phyloP scores from a whole-genome alignment of 2,888 invertebrate species.

The Chironomus riparius region DNA sequence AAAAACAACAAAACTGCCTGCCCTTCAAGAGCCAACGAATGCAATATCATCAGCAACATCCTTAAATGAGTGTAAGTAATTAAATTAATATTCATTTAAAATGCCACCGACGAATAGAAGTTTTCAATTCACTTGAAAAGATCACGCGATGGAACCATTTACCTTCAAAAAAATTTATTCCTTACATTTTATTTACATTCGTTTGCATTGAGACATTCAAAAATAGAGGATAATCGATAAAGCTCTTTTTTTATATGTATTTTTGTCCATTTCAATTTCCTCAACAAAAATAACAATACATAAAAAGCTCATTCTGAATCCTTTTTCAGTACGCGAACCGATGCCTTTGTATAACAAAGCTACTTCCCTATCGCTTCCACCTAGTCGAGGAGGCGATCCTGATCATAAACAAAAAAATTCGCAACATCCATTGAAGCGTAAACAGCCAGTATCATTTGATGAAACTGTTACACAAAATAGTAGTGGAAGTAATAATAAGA shows the following conservation, averaged over 20 bases:
- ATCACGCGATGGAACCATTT: constrained; percentile 18
- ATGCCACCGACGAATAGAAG: not conserved
- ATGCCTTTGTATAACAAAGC: constrained; percentile 8
- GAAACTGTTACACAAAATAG: not conserved
- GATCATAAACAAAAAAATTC: not conserved
- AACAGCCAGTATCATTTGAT: constrained; percentile 30
- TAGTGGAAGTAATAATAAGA: not conserved
- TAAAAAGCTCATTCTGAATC: not conserved
- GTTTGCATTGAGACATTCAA: not conserved
- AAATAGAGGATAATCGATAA: constrained; percentile 13
- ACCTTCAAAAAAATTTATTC: constrained; percentile 8
- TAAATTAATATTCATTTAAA: too few species aligned
- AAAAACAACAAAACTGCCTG: constrained; percentile 30
- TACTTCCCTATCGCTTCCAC: not conserved
- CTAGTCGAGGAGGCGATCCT: not conserved
- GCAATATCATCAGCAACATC: constrained; percentile 27
- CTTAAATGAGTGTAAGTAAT: constrained; percentile 30
- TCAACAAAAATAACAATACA: not conserved
- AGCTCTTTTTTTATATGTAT: not conserved
- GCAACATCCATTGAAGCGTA: constrained; percentile 28
- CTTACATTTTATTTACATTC: not conserved
- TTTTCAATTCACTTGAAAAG: not conserved
- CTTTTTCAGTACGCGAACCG: not conserved
- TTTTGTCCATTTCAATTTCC: constrained; percentile 1
- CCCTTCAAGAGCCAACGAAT: constrained; percentile 29